Conservation (phyloP, 2,888 invertebrate species). For the Spisula subtruncata region DNA sequence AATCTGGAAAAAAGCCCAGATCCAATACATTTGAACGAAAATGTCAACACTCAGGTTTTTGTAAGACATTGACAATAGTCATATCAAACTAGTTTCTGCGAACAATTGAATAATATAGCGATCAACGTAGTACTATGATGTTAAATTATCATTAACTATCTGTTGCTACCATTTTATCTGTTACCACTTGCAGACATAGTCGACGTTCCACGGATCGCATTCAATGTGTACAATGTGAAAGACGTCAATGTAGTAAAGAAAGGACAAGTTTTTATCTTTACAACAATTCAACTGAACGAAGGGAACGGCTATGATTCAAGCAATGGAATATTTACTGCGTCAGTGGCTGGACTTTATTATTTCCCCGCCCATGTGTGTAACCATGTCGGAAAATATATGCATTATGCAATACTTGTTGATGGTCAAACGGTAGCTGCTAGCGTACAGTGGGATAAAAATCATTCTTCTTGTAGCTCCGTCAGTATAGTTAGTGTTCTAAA, state of each 20-base stretch:
- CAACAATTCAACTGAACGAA: neutral
- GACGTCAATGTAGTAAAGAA: neutral
- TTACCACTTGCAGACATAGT: neutral
- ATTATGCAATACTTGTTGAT: neutral
- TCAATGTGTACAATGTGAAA: neutral
- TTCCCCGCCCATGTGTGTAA: neutral
- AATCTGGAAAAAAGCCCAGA: too few species aligned
- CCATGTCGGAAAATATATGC: neutral
- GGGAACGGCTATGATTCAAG: neutral
- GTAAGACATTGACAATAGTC: neutral
- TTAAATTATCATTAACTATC: too few species aligned
- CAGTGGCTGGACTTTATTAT: slow-evolving; percentile 4
- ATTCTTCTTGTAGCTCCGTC: neutral
- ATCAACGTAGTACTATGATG: neutral
- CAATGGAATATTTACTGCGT: neutral
- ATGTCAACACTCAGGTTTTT: too few species aligned
- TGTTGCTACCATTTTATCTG: too few species aligned
- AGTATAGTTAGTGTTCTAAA: neutral
- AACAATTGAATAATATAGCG: too few species aligned
- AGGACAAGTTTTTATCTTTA: neutral
- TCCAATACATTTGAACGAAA: neutral
- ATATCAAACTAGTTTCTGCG: neutral
- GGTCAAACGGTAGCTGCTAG: neutral
- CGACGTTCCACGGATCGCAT: neutral
- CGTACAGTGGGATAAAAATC: neutral